phyloP scores from a whole-genome alignment of 2,797 vertebrate genomes.

The Coregonus suidteri region DNA sequence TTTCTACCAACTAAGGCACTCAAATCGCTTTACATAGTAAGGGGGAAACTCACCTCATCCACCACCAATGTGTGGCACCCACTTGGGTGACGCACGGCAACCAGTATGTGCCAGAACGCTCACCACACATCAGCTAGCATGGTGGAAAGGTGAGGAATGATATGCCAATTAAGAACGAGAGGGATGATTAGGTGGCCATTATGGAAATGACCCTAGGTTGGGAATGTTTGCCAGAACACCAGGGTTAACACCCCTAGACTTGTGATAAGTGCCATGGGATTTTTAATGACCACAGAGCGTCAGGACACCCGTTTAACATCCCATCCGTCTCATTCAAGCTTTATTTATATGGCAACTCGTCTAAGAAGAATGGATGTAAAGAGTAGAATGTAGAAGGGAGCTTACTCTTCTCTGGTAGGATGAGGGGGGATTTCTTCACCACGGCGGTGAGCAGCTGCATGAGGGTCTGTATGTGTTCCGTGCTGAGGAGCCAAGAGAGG shows the following conservation, averaged over 20 bases:
- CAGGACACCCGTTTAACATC: neutral
- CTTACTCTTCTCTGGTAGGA: slow-evolving; percentile 91
- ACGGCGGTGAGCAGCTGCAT: slow-evolving; percentile 92
- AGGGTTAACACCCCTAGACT: neutral
- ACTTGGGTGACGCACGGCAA: no score
- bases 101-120: no score
- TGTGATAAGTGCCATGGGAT: neutral
- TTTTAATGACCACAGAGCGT: neutral
- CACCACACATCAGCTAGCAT: neutral
- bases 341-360: neutral
- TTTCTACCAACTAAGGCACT: neutral
- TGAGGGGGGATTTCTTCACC: slow-evolving; percentile 94
- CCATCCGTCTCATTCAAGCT: neutral
- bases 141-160: neutral
- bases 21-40: no score
- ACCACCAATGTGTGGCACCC: no score
- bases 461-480: slow-evolving; percentile 89
- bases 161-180: neutral
- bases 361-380: neutral
- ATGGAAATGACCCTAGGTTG: neutral
- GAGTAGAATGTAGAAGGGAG: neutral
- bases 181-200: no score
- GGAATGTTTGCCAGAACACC: no score
- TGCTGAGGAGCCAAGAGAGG: slow-evolving; percentile 69
- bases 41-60: no score